Evolutionary conservation across 2,113 vertebrate genomes (phyloP).

Genomic region (Heptranchias perlo): DNA sequence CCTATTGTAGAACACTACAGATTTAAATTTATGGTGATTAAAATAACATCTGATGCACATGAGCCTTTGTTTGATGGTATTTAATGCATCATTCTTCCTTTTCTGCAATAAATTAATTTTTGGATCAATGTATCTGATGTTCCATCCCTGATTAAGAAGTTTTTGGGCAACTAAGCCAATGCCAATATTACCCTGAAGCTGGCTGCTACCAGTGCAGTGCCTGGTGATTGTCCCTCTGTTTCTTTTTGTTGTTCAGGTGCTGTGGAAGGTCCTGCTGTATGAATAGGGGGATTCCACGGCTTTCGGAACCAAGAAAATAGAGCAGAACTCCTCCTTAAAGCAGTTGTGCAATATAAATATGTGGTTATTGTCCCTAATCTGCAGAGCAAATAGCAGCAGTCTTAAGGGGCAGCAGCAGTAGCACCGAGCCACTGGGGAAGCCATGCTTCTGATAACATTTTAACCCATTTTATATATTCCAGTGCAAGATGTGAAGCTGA

Average conservation of each 20-base stretch:
- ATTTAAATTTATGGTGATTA: background rate
- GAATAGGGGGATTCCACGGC: background rate
- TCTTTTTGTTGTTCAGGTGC: background rate
- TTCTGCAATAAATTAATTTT: background rate
- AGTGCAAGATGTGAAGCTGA: constrained; percentile 24
- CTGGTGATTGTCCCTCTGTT: background rate
- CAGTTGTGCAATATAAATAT: background rate
- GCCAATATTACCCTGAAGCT: background rate
- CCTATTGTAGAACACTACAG: background rate
- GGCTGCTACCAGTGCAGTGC: background rate
- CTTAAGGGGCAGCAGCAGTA: too few relatives aligned
- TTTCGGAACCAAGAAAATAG: background rate
- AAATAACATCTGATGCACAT: background rate
- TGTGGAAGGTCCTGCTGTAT: background rate
- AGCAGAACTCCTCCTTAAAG: background rate
- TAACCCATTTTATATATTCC: background rate
- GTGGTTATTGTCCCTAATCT: background rate
- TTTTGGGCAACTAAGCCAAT: background rate
- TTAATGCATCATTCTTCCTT: background rate
- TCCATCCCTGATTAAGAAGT: background rate
- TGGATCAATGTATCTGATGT: background rate
- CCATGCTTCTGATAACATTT: background rate
- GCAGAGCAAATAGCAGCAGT: background rate
- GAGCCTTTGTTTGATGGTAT: background rate
- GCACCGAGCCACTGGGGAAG: background rate